A percentile compares a stretch with the other conserved stretches of the same genome.
phyloP scores from a whole-genome alignment of 2,888 invertebrate genomes.

The Crematogaster levior region DNA sequence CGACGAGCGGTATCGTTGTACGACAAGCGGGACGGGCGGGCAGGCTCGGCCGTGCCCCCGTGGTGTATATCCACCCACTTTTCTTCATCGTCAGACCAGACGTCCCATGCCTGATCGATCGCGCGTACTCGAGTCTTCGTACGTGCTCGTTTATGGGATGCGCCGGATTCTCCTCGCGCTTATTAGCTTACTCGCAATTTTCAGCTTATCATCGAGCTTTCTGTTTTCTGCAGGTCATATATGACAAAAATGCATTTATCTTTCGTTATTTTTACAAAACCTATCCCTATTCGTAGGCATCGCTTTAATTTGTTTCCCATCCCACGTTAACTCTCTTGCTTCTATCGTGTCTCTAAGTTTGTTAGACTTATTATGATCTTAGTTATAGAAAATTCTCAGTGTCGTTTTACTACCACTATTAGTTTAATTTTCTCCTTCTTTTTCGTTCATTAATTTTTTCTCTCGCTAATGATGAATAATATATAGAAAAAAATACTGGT shows the following conservation, averaged over 20 bases:
- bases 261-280: background rate
- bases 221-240: background rate
- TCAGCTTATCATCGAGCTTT: background rate
- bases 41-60: constrained; percentile 4
- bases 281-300: background rate
- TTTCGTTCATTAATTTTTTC: background rate
- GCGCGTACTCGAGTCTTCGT: constrained; percentile 37
- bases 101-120: constrained; percentile 69
- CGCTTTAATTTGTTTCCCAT: background rate
- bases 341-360: background rate
- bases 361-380: background rate
- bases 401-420: background rate
- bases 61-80: constrained; percentile 44
- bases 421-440: background rate
- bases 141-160: constrained; percentile 29
- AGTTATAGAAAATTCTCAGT: background rate
- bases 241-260: background rate
- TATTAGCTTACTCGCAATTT: background rate
- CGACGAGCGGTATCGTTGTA: constrained; percentile 66
- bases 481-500: background rate
- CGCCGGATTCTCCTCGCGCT: background rate
- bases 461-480: background rate
- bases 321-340: background rate
- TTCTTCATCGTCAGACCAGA: constrained; percentile 58
- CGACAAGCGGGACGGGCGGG: constrained; percentile 36